phyloP scores from a whole-genome alignment of 64 coral and sea anemone genomes.

The Catalaphyllia jardinei region DNA sequence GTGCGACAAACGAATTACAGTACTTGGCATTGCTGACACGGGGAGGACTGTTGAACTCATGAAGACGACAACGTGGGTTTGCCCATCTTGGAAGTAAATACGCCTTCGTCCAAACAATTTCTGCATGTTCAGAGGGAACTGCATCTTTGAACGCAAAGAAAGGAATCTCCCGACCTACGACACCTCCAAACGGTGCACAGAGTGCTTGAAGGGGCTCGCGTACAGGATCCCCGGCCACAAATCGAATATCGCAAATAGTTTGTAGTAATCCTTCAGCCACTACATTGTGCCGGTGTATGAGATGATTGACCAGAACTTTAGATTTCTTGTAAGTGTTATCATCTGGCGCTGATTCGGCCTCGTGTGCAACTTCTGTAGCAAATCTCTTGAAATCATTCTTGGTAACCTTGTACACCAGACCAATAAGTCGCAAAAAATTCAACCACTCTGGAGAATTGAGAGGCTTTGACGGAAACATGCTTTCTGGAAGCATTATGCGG shows the following conservation, averaged over 20 bases:
- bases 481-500: background rate
- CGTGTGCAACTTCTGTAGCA: constrained; percentile 37
- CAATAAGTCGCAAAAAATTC: background rate
- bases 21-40: background rate
- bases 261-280: constrained; percentile 13
- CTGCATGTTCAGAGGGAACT: background rate
- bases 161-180: background rate
- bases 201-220: background rate
- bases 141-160: constrained; percentile 37
- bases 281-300: constrained; percentile 23
- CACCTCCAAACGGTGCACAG: background rate
- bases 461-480: background rate
- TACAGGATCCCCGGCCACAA: background rate
- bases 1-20: background rate
- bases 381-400: constrained; percentile 30
- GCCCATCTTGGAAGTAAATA: constrained; percentile 31
- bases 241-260: constrained; percentile 3
- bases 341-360: background rate
- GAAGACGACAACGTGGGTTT: background rate
- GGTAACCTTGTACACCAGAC: constrained; percentile 11
- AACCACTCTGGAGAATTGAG: constrained; percentile 13
- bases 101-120: constrained; percentile 53
- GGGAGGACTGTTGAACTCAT: background rate
- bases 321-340: constrained; percentile 27
- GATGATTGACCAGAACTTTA: constrained; percentile 11